Evolutionary conservation across 2,888 invertebrate genomes (phyloP).

Genomic region (Gordius sp.): DNA sequence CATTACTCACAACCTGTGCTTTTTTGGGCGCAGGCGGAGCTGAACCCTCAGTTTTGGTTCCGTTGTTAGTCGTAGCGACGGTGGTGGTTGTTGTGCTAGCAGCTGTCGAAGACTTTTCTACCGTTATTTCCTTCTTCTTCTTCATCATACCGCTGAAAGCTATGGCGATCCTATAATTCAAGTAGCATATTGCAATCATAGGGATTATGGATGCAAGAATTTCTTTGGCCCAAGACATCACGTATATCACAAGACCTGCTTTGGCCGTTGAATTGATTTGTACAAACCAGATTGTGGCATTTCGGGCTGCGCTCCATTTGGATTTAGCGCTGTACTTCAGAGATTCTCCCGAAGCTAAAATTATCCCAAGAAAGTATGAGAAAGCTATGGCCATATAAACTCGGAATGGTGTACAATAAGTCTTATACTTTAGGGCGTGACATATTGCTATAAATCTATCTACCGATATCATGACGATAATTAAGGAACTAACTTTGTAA

Average conservation of each 20-base stretch:
- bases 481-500: neutral
- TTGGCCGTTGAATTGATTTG: neutral
- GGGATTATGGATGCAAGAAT: neutral
- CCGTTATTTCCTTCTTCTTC: neutral
- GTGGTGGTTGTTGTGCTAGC: neutral
- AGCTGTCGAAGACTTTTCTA: neutral
- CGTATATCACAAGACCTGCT: neutral
- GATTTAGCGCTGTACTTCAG: neutral
- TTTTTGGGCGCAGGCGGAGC: neutral
- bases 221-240: conserved; percentile 9
- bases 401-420: neutral
- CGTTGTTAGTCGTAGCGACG: neutral
- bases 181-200: neutral
- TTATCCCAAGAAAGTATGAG: neutral
- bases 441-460: conserved; percentile 14
- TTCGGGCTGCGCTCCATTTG: neutral
- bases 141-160: neutral
- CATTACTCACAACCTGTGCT: neutral
- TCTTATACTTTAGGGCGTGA: conserved; percentile 3
- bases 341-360: neutral
- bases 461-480: neutral
- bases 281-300: neutral
- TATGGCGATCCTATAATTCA: neutral
- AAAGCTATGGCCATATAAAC: neutral
- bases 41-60: neutral